Evolutionary conservation across 2,888 invertebrate genomes (phyloP).

Genomic region (Caenorhabditis sp.): DNA sequence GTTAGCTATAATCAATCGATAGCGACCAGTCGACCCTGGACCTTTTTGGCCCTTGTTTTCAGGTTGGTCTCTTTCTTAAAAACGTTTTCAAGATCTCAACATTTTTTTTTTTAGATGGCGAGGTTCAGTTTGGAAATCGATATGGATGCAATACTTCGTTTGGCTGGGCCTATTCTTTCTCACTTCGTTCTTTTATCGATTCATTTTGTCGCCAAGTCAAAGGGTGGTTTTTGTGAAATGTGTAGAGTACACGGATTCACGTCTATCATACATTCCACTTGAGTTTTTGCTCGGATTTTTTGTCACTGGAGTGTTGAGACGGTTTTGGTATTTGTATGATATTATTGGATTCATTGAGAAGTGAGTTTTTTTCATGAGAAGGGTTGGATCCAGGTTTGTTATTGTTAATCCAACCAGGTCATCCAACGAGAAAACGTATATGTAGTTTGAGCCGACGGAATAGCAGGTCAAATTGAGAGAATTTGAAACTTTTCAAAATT

Average conservation of each 20-base stretch:
- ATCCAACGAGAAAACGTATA: too few species aligned
- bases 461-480: too few species aligned
- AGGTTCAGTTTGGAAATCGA: constrained; percentile 65
- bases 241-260: constrained; percentile 43
- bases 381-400: too few species aligned
- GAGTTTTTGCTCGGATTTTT: constrained; percentile 63
- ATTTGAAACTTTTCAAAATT: too few species aligned
- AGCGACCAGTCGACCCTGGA: constrained; percentile 59
- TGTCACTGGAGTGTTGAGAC: constrained; percentile 57
- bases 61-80: constrained; percentile 18
- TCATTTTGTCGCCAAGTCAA: constrained; percentile 39
- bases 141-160: constrained; percentile 59
- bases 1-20: constrained; percentile 58
- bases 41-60: constrained; percentile 51
- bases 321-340: constrained; percentile 54
- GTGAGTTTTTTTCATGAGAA: constrained; percentile 21
- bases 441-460: too few species aligned
- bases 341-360: constrained; percentile 62
- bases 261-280: constrained; percentile 50
- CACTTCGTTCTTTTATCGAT: constrained; percentile 55
- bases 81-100: not conserved
- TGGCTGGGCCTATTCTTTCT: constrained; percentile 56
- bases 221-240: constrained; percentile 34
- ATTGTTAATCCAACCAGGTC: too few species aligned
- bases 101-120: constrained; percentile 48